Percentiles rank a stretch among this genome's conserved stretches.
Conservation (phyloP, 2,888 invertebrate genomes). For the Melikaiella ostensackeni region DNA sequence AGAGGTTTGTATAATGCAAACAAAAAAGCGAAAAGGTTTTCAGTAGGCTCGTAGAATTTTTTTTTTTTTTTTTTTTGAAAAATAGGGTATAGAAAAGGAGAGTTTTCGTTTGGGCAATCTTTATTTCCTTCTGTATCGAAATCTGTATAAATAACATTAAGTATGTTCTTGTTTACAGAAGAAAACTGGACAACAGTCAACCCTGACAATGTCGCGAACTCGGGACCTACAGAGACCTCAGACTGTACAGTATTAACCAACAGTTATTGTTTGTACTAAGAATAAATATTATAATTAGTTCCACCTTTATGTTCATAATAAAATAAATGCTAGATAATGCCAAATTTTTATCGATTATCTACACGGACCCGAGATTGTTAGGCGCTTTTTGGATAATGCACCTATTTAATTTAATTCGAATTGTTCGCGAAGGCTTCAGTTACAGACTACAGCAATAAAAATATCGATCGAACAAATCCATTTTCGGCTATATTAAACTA, state of each 20-base stretch:
- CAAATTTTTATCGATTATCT: constrained; percentile 65
- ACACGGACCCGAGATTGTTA: constrained; percentile 57
- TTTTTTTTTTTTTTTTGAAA: no score
- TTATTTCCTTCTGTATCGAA: constrained; percentile 50
- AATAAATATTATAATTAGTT: constrained; percentile 75
- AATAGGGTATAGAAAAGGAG: constrained; percentile 28
- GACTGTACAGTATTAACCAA: constrained; percentile 77
- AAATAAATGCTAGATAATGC: constrained; percentile 77
- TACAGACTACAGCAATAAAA: constrained; percentile 31
- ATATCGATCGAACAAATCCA: constrained; percentile 20
- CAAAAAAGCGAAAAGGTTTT: constrained; percentile 9
- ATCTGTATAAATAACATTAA: constrained; percentile 57
- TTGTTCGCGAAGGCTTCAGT: constrained; percentile 37
- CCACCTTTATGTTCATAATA: constrained; percentile 74
- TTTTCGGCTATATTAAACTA: constrained; percentile 4
- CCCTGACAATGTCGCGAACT: constrained; percentile 74
- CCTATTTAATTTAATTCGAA: constrained; percentile 45
- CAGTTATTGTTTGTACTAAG: constrained; percentile 76
- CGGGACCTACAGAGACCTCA: constrained; percentile 74
- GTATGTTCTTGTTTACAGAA: constrained; percentile 67
- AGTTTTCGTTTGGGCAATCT: constrained; percentile 39
- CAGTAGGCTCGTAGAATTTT: background rate
- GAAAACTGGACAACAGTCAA: constrained; percentile 75
- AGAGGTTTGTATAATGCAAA: constrained; percentile 77
- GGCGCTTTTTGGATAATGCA: constrained; percentile 65